Percentiles rank a stretch among this genome's conserved stretches.
These are phyloP conservation scores for Nyctibius bracteatus DNA, from an alignment of 2,113 vertebrate genomes.

Conservation along the genomic window DNA sequence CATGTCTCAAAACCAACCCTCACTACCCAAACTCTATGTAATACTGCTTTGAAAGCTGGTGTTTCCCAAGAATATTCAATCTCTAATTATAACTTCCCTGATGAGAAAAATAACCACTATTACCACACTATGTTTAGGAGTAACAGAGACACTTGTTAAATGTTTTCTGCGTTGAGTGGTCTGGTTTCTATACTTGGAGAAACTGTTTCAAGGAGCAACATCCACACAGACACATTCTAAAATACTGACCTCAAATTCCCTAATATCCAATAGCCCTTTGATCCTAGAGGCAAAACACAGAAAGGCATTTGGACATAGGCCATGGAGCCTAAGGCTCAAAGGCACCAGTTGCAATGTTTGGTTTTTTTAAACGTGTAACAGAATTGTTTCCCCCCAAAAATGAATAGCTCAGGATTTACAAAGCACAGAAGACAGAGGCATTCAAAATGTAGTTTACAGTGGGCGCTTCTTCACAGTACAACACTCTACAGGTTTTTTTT, in stretches of 20 bases:
- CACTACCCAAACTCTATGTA: background rate
- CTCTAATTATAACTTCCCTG: background rate
- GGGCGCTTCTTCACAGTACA: background rate
- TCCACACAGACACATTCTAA: background rate
- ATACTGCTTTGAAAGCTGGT: background rate
- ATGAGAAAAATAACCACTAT: background rate
- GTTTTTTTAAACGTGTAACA: background rate
- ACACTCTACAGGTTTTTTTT: background rate
- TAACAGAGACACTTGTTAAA: background rate
- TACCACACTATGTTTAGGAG: background rate
- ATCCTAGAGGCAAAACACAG: background rate
- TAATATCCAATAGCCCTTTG: background rate
- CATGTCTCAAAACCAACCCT: background rate
- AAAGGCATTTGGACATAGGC: background rate
- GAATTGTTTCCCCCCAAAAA: background rate
- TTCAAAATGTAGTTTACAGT: background rate
- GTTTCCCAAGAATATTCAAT: background rate
- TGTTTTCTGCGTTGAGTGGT: background rate
- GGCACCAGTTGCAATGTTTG: background rate
- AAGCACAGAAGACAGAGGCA: background rate
- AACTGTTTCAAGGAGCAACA: background rate
- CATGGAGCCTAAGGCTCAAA: background rate
- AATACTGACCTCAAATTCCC: background rate
- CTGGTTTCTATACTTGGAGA: background rate
- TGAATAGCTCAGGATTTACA: background rate